Conservation (phyloP, 2,888 invertebrate species). For the Mesoligia furuncula region DNA sequence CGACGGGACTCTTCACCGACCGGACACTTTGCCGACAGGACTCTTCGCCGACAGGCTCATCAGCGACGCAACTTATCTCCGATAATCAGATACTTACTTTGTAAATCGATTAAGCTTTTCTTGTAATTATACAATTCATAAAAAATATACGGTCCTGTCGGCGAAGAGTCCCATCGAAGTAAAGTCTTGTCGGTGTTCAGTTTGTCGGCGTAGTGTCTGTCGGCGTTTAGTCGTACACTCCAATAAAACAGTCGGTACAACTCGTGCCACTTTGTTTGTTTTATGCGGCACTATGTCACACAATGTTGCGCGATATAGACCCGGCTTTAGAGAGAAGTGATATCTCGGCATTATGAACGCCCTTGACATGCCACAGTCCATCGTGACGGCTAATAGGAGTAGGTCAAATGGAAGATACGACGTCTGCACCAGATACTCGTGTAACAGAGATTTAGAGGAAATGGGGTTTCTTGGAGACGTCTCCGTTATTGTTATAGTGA, state of each 20-base stretch:
- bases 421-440: slow-evolving; percentile 37
- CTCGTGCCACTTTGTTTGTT: not conserved
- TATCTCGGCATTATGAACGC: slow-evolving; percentile 13
- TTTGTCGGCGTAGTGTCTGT: too few relatives aligned
- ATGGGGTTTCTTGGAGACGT: slow-evolving; percentile 22
- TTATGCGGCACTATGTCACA: not conserved
- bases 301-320: not conserved
- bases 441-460: slow-evolving; percentile 9
- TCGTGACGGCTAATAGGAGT: slow-evolving; percentile 42
- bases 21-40: too few relatives aligned
- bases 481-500: not conserved
- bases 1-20: too few relatives aligned
- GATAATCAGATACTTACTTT: too few relatives aligned
- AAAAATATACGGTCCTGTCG: too few relatives aligned
- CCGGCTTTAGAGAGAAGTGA: slow-evolving; percentile 1
- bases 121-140: too few relatives aligned
- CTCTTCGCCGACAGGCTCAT: too few relatives aligned
- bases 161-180: too few relatives aligned
- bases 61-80: too few relatives aligned
- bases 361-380: slow-evolving; percentile 56
- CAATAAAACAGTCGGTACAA: not conserved
- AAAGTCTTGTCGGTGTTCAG: too few relatives aligned
- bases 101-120: too few relatives aligned
- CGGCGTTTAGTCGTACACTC: too few relatives aligned
- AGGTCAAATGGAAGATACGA: slow-evolving; percentile 60